Evolutionary conservation across 2,113 vertebrate genomes (phyloP).

Genomic region (Phaetusa simplex): DNA sequence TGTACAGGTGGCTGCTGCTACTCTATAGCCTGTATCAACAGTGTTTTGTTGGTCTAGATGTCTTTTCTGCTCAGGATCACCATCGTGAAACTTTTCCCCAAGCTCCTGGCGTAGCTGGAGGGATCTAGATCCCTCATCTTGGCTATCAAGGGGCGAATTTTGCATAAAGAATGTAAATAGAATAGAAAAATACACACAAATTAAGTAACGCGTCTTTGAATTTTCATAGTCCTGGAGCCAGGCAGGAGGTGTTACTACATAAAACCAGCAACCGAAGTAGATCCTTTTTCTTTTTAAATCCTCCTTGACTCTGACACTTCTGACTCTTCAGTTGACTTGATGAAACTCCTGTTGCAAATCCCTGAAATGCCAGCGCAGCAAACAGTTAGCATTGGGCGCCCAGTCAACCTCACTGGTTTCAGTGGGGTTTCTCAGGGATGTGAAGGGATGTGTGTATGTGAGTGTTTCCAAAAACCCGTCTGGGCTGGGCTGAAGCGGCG

Average conservation of each 20-base stretch:
- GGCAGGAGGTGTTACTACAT: neutral
- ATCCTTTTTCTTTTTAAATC: neutral
- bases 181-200: neutral
- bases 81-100: neutral
- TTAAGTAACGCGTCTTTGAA: neutral
- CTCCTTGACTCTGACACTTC: neutral
- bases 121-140: neutral
- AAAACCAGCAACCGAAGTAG: neutral
- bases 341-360: neutral
- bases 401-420: neutral
- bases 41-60: neutral
- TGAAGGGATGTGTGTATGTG: neutral
- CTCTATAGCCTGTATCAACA: neutral
- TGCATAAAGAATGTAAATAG: neutral
- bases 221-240: neutral
- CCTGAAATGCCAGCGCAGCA: neutral
- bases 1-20: neutral
- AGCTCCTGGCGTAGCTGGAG: neutral
- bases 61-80: neutral
- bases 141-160: neutral
- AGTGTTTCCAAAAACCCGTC: neutral
- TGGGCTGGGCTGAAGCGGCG: neutral
- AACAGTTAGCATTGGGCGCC: no score
- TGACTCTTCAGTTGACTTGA: neutral
- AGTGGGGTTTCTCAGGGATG: fast-evolving